Evolutionary conservation across 2,797 vertebrate genomes (phyloP).

Genomic region (Gila robusta): DNA sequence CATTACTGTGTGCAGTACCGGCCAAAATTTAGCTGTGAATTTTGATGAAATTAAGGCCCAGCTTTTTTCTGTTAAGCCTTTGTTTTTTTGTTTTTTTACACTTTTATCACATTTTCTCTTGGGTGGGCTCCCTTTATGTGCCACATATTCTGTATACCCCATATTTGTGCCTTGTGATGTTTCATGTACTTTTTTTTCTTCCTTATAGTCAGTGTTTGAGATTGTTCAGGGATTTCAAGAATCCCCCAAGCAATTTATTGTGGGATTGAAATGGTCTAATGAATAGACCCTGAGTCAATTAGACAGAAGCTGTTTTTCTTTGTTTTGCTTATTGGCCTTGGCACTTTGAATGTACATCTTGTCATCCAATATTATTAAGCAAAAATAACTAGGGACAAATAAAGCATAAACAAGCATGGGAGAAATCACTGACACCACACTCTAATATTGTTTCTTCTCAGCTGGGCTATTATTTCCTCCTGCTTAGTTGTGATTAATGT

Average conservation of each 20-base stretch:
- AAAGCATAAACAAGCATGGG: constrained; percentile 65
- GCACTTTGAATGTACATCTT: constrained; percentile 68
- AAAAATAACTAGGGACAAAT: constrained; percentile 57
- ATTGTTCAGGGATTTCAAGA: constrained; percentile 78
- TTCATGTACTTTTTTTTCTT: constrained; percentile 52
- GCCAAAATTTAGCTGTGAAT: background rate
- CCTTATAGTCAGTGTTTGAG: constrained; percentile 54
- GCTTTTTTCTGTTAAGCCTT: too few species aligned
- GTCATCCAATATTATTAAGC: constrained; percentile 69
- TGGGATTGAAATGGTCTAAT: constrained; percentile 74
- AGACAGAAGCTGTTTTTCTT: constrained; percentile 69
- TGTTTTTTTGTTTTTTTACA: background rate
- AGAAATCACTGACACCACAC: constrained; percentile 49
- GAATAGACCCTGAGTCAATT: constrained; percentile 76
- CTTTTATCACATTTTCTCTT: background rate
- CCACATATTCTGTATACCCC: background rate
- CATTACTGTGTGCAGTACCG: background rate
- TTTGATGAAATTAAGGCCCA: background rate
- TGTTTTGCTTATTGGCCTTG: constrained; percentile 67
- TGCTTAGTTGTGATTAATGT: constrained; percentile 58
- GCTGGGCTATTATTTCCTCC: constrained; percentile 45
- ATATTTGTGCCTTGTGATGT: constrained; percentile 15
- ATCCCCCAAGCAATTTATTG: constrained; percentile 75
- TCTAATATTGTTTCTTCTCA: constrained; percentile 37
- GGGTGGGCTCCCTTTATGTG: background rate